These are phyloP conservation scores for Stichodactyla helianthus DNA, from an alignment of 64 coral and sea anemone species.

Conservation along the genomic window DNA sequence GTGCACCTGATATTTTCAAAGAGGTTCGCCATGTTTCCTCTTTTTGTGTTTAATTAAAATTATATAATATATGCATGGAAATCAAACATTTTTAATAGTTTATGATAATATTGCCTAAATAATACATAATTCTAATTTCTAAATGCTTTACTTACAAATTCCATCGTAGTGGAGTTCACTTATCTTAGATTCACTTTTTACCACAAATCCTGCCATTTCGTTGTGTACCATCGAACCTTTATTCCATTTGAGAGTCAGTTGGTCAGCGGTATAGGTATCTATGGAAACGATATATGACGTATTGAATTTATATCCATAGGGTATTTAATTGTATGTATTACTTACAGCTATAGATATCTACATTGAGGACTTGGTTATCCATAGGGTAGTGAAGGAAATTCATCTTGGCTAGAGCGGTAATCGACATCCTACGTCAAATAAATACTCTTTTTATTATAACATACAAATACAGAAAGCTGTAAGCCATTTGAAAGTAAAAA, in stretches of 20 bases:
- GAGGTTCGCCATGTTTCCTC: too few relatives aligned
- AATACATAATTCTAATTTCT: too few relatives aligned
- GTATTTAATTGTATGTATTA: conserved; percentile 40
- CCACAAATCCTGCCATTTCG: background rate
- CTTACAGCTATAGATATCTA: conserved; percentile 49
- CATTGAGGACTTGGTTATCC: conserved; percentile 46
- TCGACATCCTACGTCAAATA: conserved; percentile 35
- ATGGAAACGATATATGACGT: background rate
- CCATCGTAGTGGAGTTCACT: conserved; percentile 7
- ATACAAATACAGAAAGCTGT: too few relatives aligned
- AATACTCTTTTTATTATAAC: too few relatives aligned
- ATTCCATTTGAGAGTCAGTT: background rate
- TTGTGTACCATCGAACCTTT: background rate
- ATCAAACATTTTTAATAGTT: too few relatives aligned
- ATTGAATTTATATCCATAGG: conserved; percentile 17
- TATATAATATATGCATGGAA: too few relatives aligned
- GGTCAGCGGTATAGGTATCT: background rate
- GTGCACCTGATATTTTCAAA: background rate
- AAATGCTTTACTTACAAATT: background rate
- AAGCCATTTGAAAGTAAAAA: too few relatives aligned
- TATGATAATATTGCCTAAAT: too few relatives aligned
- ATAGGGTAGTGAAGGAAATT: conserved; percentile 71
- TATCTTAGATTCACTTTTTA: background rate
- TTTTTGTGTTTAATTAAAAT: too few relatives aligned
- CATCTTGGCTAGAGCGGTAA: conserved; percentile 46